Base-by-base conservation (phyloP, 2,113 vertebrate species). In the Thymallus thymallus region DNA sequence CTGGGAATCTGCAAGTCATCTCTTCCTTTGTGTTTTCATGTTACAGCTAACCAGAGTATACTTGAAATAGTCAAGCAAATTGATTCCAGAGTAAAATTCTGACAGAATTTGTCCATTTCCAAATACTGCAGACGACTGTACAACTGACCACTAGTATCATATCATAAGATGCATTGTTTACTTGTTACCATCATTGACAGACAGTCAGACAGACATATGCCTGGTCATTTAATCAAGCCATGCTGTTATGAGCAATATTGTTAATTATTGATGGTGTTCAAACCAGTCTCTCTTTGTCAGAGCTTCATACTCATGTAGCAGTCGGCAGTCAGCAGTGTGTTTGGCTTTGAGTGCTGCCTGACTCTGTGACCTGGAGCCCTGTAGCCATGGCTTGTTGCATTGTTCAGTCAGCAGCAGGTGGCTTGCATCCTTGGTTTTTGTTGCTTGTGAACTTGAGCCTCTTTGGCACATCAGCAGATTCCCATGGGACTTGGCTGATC, bases 371-470 rank as follows among this genome's bases (percentile, higher is more conserved):
- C 87, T 12, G 35, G 10, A 41, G 35, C 9, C 35, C 35, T 87
- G 85, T 79, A 81, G 84, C 60, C 76, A 71, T 76, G 62, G 82
- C 73, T 80, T 84, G 80, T 82, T 87, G 86, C 87, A 88, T 90
- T 91, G 88, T 90, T 85, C 76, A 67, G 78, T 48, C 30, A 85
- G 88, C 89, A 91, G 91, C 92, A 93, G 91, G 92, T 92, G 93
- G 88, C 82, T 79, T 86, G 84, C 84, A 85, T 90, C 84, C 82
- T 86, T 84, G 78, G 68, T 80, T 89, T 86, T 87, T 89, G 91
- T 89, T 85, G 76, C 76, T 75, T 80, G 82, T 90, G 86, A 93
- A 92, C 88, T 88, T 88, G 89, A 93, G 88, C 86, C 88, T 78
- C 83, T 90, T 80, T 88, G 87, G 90, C 86, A 87, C 86, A 91